Conservation (phyloP, 2,888 invertebrate species). For the Boloria selene region DNA sequence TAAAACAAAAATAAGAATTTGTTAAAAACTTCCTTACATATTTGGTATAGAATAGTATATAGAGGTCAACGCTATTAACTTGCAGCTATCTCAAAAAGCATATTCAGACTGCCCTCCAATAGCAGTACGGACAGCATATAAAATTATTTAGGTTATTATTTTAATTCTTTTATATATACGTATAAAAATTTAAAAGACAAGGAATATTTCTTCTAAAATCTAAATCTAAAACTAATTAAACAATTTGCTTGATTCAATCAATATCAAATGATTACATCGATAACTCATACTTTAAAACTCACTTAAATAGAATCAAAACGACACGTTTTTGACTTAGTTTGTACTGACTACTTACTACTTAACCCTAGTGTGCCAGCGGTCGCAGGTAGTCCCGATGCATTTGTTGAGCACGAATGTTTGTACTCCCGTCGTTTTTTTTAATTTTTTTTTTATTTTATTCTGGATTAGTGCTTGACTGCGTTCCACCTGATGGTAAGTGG, state of each 20-base stretch:
- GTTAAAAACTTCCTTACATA: slow-evolving; percentile 15
- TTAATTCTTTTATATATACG: background rate
- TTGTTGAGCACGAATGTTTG: too few relatives aligned
- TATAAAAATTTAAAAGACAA: background rate
- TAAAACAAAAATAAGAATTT: slow-evolving; percentile 13
- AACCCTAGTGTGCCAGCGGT: too few relatives aligned
- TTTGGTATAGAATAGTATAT: slow-evolving; percentile 28
- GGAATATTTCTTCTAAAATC: too few relatives aligned
- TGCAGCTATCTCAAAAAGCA: slow-evolving; percentile 35
- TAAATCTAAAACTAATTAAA: too few relatives aligned
- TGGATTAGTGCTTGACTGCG: too few relatives aligned
- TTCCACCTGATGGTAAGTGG: too few relatives aligned
- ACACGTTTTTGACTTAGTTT: too few relatives aligned
- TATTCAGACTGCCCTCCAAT: slow-evolving; percentile 29
- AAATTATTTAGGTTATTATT: background rate
- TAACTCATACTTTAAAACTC: slow-evolving; percentile 16
- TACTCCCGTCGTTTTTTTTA: too few relatives aligned
- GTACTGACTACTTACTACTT: too few relatives aligned
- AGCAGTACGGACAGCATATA: slow-evolving; percentile 18
- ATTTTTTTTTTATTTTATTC: too few relatives aligned
- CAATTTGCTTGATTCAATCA: background rate
- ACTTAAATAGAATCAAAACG: slow-evolving; percentile 6
- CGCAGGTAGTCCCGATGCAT: too few relatives aligned
- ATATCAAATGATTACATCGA: background rate
- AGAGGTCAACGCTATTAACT: slow-evolving; percentile 30